Base-by-base conservation (phyloP, 2,797 vertebrate species). In the Artibeus jamaicensis region DNA sequence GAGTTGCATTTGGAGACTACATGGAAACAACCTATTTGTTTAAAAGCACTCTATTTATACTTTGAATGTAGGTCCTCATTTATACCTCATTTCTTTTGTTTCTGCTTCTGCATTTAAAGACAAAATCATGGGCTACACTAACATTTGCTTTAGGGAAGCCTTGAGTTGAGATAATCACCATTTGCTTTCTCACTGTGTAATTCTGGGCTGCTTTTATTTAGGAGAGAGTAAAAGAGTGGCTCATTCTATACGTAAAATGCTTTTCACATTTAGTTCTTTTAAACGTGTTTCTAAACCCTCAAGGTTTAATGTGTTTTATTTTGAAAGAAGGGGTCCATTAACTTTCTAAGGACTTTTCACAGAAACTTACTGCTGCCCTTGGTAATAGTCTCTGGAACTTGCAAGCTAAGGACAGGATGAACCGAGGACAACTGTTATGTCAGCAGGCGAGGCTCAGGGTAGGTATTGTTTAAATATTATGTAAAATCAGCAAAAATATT, bases 311-410 rank as follows among this genome's bases (percentile, higher is more conserved):
- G 50, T 89, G 59, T 39, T 91, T 92, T 95, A 65, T 93, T 96
- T 96, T 94, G 62, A 78, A 96, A 57, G 42, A 96, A 91, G 5
- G 9, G 50, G 46, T 77, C n/a, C 57, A 94, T 96, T 97, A 94
- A 91, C 68, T 83, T 94, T 48, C 71, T 94, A 91, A 94, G 83
- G 88, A 89, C 78, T 94, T 96, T 91, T 59, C 46, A 68, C 57
- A 77, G 74, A 84, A 87, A 89, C 3, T 37, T 86, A 29, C 44
- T 85, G 46, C 68, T 77, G 48, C 90, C 83, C n/a, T 68, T 86
- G 46, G 34, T 94, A 68, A 73, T 29, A 76, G 74, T 55, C 29
- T 95, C 22, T 81, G 37, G 86, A 83, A 42, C 32, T 76, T 42
- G 3, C 3, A 76, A 29, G 22, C 39, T 10, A 91, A 77, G 89